phyloP scores from a whole-genome alignment of 2,888 invertebrate genomes.

The Corythucha ciliata region DNA sequence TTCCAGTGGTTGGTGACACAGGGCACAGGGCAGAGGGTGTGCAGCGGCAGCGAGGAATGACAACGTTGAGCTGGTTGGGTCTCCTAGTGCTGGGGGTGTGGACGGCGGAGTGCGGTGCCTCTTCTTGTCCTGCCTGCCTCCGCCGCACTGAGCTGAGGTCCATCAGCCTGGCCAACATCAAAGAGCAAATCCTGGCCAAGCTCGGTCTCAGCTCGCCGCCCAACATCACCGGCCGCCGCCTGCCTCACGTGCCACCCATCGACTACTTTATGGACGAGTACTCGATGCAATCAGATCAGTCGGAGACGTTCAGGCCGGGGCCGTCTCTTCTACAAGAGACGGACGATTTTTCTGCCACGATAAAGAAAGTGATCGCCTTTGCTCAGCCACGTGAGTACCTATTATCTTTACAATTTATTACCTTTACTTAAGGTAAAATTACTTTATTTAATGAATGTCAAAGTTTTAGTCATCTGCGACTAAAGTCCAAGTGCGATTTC shows the following conservation, averaged over 20 bases:
- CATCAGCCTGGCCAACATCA: slow-evolving; percentile 50
- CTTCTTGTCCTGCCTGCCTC: slow-evolving; percentile 49
- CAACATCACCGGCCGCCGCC: slow-evolving; percentile 50
- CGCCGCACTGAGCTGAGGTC: slow-evolving; percentile 49
- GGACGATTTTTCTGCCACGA: slow-evolving; percentile 58
- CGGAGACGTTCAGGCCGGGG: slow-evolving; percentile 27
- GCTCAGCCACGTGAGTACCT: slow-evolving; percentile 43
- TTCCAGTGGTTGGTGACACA: too few relatives aligned
- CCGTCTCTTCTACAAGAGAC: slow-evolving; percentile 44
- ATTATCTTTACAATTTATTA: background rate
- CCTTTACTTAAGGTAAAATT: too few relatives aligned
- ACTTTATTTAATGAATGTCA: too few relatives aligned
- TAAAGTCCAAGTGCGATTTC: too few relatives aligned
- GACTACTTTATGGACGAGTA: slow-evolving; percentile 40
- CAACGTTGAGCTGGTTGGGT: too few relatives aligned
- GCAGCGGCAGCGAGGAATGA: too few relatives aligned
- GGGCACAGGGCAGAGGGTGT: too few relatives aligned
- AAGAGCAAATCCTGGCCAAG: slow-evolving; percentile 51
- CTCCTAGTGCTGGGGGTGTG: too few relatives aligned
- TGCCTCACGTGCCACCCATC: slow-evolving; percentile 42
- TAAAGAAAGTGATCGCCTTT: slow-evolving; percentile 59
- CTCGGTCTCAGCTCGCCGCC: slow-evolving; percentile 50
- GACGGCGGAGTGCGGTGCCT: too few relatives aligned
- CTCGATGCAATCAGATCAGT: slow-evolving; percentile 42
- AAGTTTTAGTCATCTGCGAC: too few relatives aligned